Conservation (phyloP, 2,797 vertebrate species). For the Pitangus sulphuratus region DNA sequence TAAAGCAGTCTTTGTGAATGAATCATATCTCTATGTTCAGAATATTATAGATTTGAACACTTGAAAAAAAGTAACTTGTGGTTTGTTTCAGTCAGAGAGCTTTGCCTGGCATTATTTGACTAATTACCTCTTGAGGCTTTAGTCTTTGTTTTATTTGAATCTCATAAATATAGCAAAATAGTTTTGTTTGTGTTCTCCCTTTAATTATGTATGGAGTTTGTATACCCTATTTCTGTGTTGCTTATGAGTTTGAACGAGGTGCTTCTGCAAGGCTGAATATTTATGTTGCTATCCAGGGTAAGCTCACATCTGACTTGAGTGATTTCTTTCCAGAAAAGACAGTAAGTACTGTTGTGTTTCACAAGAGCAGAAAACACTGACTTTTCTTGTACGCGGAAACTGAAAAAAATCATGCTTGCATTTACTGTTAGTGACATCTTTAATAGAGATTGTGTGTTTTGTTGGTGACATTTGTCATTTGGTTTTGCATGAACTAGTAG, state of each 20-base stretch:
- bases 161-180: background rate
- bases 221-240: background rate
- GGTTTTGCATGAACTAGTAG: background rate
- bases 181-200: background rate
- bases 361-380: background rate
- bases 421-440: background rate
- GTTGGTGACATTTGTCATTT: background rate
- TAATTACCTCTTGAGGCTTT: background rate
- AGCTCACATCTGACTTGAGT: background rate
- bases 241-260: background rate
- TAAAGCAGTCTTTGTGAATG: background rate
- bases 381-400: background rate
- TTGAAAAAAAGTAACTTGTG: rapidly evolving
- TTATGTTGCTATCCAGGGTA: background rate
- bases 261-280: background rate
- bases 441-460: background rate
- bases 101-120: background rate
- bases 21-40: background rate
- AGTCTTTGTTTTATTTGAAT: background rate
- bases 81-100: background rate
- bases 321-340: background rate
- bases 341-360: background rate
- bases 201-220: background rate
- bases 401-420: background rate
- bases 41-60: background rate